phyloP scores from a whole-genome alignment of 2,888 invertebrate species.

The Eumacrocentrus americanus region DNA sequence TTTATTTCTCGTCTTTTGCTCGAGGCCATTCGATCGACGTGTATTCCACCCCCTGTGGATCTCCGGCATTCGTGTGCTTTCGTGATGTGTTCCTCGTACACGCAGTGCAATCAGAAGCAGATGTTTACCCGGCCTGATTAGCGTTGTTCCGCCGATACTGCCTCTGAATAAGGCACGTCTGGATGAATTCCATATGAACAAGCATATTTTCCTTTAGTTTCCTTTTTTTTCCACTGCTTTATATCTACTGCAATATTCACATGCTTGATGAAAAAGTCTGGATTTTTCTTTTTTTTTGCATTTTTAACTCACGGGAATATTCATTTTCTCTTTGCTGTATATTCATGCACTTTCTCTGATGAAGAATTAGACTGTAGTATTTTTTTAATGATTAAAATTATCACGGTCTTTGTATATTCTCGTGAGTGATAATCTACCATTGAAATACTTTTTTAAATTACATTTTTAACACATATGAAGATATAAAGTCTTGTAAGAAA shows the following conservation, averaged over 20 bases:
- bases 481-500: background rate
- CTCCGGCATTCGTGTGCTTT: conserved; percentile 13
- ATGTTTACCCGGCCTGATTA: conserved; percentile 56
- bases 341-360: background rate
- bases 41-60: background rate
- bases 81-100: conserved; percentile 42
- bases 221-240: conserved; percentile 9
- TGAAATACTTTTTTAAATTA: background rate
- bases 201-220: conserved; percentile 8
- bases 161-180: conserved; percentile 21
- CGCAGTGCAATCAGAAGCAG: conserved; percentile 51
- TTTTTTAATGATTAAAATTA: too few relatives aligned
- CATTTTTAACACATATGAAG: background rate
- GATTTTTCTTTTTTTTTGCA: background rate
- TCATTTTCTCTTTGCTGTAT: background rate
- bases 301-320: background rate
- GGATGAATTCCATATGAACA: conserved; percentile 12
- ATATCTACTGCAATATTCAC: background rate
- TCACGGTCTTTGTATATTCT: too few relatives aligned
- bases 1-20: conserved; percentile 2
- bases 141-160: conserved; percentile 43
- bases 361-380: background rate
- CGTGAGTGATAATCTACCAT: background rate
- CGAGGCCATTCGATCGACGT: conserved; percentile 12
- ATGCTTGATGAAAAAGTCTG: conserved; percentile 3